These are phyloP conservation scores for Ursus arctos DNA, from an alignment of 2,113 vertebrate species.

Conservation along the genomic window DNA sequence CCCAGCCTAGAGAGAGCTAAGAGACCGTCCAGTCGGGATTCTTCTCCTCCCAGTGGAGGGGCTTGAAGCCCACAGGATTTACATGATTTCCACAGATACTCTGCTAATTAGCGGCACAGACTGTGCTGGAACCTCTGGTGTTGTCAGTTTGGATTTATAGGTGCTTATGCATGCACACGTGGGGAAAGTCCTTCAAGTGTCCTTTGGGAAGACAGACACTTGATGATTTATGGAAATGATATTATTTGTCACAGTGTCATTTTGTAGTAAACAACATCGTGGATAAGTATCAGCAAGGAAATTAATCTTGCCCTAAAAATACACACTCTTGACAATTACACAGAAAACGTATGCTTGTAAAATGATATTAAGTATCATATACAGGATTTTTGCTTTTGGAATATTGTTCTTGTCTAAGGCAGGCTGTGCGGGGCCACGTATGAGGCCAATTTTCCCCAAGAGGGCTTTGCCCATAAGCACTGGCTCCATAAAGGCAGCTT, in stretches of 20 bases:
- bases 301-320: constrained; percentile 64
- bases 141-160: background rate
- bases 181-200: background rate
- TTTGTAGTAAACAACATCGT: constrained; percentile 63
- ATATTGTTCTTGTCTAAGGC: background rate
- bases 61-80: background rate
- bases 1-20: no score
- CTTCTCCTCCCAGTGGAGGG: background rate
- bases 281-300: constrained; percentile 61
- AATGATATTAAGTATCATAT: background rate
- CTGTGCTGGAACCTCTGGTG: background rate
- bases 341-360: background rate
- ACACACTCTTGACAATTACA: background rate
- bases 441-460: background rate
- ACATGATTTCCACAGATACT: background rate
- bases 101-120: no score
- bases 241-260: constrained; percentile 21
- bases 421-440: background rate
- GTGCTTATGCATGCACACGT: background rate
- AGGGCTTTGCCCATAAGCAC: background rate
- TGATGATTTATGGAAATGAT: constrained; percentile 22
- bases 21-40: background rate
- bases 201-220: constrained; percentile 30
- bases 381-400: background rate
- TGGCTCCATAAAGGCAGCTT: background rate